Evolutionary conservation across 2,113 vertebrate genomes (phyloP).

Genomic region (Panurus biarmicus): DNA sequence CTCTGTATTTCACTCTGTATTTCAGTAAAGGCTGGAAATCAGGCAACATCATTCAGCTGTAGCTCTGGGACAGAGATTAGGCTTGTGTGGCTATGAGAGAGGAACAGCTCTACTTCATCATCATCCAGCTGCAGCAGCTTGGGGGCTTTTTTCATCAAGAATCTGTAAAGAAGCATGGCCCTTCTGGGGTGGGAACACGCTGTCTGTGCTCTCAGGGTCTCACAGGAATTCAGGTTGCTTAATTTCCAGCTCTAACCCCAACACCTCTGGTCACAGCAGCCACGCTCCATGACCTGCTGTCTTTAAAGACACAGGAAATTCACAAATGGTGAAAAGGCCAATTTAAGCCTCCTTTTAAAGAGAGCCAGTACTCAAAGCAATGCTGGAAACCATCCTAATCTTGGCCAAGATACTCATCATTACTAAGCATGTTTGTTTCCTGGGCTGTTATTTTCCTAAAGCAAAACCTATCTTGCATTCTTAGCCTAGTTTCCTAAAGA

Average conservation of each 20-base stretch:
- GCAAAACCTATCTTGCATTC: neutral
- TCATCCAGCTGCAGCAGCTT: neutral
- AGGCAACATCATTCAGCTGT: neutral
- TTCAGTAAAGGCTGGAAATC: neutral
- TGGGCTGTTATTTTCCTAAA: neutral
- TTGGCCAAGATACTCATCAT: neutral
- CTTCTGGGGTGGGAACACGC: neutral
- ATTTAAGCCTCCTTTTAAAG: neutral
- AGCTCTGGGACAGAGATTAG: neutral
- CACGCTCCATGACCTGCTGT: fast-evolving
- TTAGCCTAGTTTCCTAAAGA: neutral
- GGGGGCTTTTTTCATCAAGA: neutral
- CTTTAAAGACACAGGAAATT: neutral
- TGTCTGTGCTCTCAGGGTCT: neutral
- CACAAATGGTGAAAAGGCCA: neutral
- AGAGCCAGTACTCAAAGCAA: neutral
- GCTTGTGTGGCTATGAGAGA: neutral
- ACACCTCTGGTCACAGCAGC: neutral
- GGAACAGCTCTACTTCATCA: neutral
- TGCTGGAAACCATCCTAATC: neutral
- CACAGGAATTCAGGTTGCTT: neutral
- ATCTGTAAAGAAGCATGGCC: neutral
- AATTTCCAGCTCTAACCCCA: neutral
- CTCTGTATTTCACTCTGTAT: neutral
- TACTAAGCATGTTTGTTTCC: neutral